Conservation (phyloP, 1,140 invertebrate species). For the Coenobita brevimanus region DNA sequence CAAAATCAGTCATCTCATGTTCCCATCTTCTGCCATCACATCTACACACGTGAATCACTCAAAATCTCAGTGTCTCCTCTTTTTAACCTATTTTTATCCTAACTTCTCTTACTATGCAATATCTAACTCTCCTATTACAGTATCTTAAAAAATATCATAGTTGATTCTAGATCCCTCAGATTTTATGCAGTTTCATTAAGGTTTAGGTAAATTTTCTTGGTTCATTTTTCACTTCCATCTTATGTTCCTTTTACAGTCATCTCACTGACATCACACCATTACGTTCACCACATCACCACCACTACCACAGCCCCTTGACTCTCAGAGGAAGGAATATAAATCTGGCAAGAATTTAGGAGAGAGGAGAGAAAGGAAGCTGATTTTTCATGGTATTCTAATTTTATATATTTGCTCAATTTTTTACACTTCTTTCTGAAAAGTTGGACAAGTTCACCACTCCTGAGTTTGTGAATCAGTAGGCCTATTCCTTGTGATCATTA, state of each 20-base stretch:
- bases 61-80: not conserved
- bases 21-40: conserved; percentile 4
- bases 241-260: not conserved
- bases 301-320: conserved; percentile 51
- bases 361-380: conserved; percentile 29
- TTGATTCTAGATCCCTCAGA: not conserved
- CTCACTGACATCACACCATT: conserved; percentile 30
- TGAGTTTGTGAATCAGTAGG: too few species aligned
- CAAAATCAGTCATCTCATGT: conserved; percentile 4
- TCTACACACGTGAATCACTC: conserved; percentile 8
- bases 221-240: not conserved
- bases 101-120: not conserved
- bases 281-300: conserved; percentile 42
- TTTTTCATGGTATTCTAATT: conserved; percentile 48
- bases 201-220: not conserved
- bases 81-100: not conserved
- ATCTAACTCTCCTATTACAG: not conserved
- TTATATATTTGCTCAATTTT: conserved; percentile 25
- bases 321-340: conserved; percentile 5
- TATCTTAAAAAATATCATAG: conserved; percentile 5
- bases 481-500: too few species aligned
- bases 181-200: not conserved
- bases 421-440: not conserved
- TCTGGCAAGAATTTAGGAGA: too few species aligned
- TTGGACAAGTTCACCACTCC: not conserved